Percentiles rank a stretch among this genome's conserved stretches.
Conservation (phyloP, 2,797 vertebrate species). For the Poeciliopsis presidionis region DNA sequence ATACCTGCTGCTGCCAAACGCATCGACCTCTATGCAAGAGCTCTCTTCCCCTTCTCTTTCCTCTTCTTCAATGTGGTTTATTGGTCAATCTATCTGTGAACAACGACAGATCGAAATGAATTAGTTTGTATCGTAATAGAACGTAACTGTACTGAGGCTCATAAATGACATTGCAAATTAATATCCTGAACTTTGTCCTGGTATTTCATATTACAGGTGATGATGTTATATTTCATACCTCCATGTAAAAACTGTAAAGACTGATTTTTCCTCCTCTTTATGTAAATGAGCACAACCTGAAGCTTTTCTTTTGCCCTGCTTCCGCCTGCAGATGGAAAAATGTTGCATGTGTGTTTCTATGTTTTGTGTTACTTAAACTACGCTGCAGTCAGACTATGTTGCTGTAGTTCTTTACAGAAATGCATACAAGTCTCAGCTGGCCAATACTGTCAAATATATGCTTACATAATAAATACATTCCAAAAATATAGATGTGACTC, state of each 20-base stretch:
- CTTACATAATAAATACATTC: neutral
- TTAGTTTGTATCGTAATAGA: neutral
- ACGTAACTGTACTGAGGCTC: neutral
- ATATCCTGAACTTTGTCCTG: slow-evolving; percentile 7
- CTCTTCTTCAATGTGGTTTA: slow-evolving; percentile 98
- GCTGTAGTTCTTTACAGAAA: slow-evolving; percentile 15
- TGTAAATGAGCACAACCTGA: slow-evolving; percentile 12
- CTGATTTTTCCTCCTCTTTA: neutral
- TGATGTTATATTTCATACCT: slow-evolving; percentile 9
- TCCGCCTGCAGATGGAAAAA: slow-evolving; percentile 17
- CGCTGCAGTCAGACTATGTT: slow-evolving; percentile 4
- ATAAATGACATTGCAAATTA: slow-evolving; percentile 7
- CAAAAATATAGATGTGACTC: neutral
- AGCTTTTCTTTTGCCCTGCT: slow-evolving; percentile 15
- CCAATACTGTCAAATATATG: neutral
- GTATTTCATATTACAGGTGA: neutral
- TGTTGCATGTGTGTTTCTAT: slow-evolving; percentile 42
- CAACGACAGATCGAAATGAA: slow-evolving; percentile 29
- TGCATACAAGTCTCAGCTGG: slow-evolving; percentile 5
- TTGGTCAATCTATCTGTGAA: slow-evolving; percentile 96
- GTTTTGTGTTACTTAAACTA: slow-evolving; percentile 20
- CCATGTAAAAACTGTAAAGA: slow-evolving; percentile 21
- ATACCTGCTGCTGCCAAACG: slow-evolving; percentile 95
- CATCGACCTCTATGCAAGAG: slow-evolving; percentile 94
- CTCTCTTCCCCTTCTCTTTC: slow-evolving; percentile 94